These are phyloP conservation scores for Amazonetta brasiliensis DNA, from an alignment of 2,797 vertebrate genomes.

Conservation along the genomic window DNA sequence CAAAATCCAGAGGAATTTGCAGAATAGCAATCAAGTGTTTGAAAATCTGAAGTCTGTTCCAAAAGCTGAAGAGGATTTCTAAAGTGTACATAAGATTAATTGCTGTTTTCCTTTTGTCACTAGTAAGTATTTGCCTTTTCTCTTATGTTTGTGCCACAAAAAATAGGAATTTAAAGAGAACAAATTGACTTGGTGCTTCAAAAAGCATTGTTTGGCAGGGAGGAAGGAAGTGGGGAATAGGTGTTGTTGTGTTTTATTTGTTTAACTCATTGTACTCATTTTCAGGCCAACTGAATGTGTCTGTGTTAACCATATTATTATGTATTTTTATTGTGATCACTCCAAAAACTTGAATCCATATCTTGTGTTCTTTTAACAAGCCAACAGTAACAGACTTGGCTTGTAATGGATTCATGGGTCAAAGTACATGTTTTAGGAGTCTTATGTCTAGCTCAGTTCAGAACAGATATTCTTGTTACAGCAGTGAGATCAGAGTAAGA, in stretches of 20 bases:
- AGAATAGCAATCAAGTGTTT: not conserved
- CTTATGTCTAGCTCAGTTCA: not conserved
- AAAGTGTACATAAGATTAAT: not conserved
- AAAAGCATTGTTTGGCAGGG: not conserved
- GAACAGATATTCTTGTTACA: not conserved
- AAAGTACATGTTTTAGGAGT: not conserved
- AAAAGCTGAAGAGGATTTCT: not conserved
- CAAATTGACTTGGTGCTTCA: rapidly evolving
- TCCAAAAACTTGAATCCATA: not conserved
- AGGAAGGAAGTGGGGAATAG: not conserved
- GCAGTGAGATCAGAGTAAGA: not conserved
- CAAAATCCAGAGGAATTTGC: not conserved
- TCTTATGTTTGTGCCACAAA: not conserved
- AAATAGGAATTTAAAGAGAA: not conserved
- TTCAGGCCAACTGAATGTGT: not conserved
- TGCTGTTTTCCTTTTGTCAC: not conserved
- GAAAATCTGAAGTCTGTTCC: not conserved
- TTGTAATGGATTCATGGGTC: not conserved
- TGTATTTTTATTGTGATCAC: not conserved
- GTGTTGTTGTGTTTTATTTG: not conserved
- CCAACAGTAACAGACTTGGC: not conserved
- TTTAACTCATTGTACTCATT: not conserved
- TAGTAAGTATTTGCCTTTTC: not conserved
- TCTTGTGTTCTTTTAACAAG: not conserved
- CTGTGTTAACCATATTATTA: not conserved